Evolutionary conservation across 2,888 invertebrate species (phyloP).

Genomic region (Pollenia labialis): DNA sequence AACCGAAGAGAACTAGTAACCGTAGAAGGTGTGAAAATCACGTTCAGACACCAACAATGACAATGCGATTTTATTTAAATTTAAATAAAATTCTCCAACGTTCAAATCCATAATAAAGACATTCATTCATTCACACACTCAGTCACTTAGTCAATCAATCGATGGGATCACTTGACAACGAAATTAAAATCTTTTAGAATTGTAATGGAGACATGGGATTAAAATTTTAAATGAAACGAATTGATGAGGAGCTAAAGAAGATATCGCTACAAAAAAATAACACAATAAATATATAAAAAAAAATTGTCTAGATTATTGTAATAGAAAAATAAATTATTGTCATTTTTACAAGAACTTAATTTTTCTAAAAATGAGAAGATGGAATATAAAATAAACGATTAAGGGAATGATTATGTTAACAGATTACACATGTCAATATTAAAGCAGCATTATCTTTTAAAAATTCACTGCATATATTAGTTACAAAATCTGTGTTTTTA

Average conservation of each 20-base stretch:
- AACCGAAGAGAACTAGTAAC: conserved; percentile 18
- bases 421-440: too few species aligned
- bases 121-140: conserved; percentile 8
- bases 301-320: too few species aligned
- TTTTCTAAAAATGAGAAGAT: too few species aligned
- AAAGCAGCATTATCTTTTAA: too few species aligned
- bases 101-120: neutral
- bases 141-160: conserved; percentile 6
- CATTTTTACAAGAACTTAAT: too few species aligned
- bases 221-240: neutral
- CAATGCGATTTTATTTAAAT: conserved; percentile 45
- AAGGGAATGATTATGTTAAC: too few species aligned
- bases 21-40: conserved; percentile 66
- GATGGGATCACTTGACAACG: conserved; percentile 39
- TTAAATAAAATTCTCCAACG: neutral
- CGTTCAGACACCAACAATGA: conserved; percentile 49
- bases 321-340: too few species aligned
- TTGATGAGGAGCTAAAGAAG: neutral
- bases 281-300: neutral
- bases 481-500: too few species aligned
- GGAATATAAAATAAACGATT: too few species aligned
- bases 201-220: conserved; percentile 50
- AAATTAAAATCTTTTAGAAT: conserved; percentile 31
- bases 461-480: too few species aligned
- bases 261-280: neutral